phyloP scores from a whole-genome alignment of 1,140 invertebrate genomes.

The Oscheius sp. region DNA sequence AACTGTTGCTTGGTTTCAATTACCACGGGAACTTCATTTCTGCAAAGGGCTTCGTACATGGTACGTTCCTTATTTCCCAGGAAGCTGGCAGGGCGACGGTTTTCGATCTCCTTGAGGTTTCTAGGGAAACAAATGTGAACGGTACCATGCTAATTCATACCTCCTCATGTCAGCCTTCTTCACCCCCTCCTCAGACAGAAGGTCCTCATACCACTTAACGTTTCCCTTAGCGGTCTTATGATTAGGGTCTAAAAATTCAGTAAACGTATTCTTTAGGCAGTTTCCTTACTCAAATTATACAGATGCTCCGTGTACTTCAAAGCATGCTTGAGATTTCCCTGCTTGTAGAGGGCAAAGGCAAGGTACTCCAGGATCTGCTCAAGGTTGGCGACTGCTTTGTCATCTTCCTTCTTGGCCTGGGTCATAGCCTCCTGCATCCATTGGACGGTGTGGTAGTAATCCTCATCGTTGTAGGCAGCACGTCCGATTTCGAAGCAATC shows the following conservation, averaged over 20 bases:
- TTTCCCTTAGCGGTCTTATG: conserved; percentile 47
- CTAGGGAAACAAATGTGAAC: too few relatives aligned
- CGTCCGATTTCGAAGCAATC: conserved; percentile 95
- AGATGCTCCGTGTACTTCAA: conserved; percentile 84
- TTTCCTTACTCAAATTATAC: conserved; percentile 36
- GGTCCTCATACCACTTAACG: conserved; percentile 58
- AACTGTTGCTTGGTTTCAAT: not conserved
- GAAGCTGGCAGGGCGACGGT: conserved; percentile 25
- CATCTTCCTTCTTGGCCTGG: conserved; percentile 65
- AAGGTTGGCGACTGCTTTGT: conserved; percentile 64
- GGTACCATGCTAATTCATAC: too few relatives aligned
- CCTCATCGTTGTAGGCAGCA: conserved; percentile 86
- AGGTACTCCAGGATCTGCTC: conserved; percentile 88
- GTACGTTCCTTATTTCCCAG: conserved; percentile 61
- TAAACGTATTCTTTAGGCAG: not conserved
- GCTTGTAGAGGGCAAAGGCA: conserved; percentile 84
- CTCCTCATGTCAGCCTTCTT: conserved; percentile 66
- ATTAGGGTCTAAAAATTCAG: conserved; percentile 33
- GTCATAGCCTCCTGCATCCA: conserved; percentile 91
- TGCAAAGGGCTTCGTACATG: conserved; percentile 80
- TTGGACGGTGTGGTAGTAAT: conserved; percentile 85
- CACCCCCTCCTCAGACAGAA: conserved; percentile 48
- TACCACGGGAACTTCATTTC: conserved; percentile 72
- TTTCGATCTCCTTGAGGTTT: conserved; percentile 32
- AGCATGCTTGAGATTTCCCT: conserved; percentile 81